phyloP scores from a whole-genome alignment of 2,888 invertebrate genomes.

The Antitype chi region DNA sequence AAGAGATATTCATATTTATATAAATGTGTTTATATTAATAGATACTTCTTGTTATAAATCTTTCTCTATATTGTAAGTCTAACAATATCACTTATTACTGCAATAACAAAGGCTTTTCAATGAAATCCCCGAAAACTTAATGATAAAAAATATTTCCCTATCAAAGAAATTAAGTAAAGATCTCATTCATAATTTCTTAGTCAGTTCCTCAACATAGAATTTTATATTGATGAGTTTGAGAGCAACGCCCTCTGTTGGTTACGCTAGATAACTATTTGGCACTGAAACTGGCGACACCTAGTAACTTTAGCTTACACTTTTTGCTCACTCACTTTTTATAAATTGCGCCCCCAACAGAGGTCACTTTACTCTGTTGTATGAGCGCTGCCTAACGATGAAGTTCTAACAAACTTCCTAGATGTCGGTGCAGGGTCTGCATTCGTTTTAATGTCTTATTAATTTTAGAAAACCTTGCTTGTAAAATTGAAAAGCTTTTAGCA shows the following conservation, averaged over 20 bases:
- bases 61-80: constrained; percentile 47
- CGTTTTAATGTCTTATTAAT: not conserved
- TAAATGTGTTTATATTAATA: constrained; percentile 69
- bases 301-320: not conserved
- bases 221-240: not conserved
- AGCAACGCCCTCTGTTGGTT: constrained; percentile 43
- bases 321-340: not conserved
- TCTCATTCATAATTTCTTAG: too few species aligned
- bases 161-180: not conserved
- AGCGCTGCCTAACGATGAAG: not conserved
- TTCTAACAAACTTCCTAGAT: constrained; percentile 16
- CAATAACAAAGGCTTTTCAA: constrained; percentile 59
- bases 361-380: too few species aligned
- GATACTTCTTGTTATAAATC: constrained; percentile 52
- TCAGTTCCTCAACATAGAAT: not conserved
- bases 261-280: not conserved
- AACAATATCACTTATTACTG: constrained; percentile 60
- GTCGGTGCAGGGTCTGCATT: not conserved
- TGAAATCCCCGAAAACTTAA: constrained; percentile 37
- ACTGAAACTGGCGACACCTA: constrained; percentile 52
- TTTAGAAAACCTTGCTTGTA: too few species aligned
- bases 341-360: too few species aligned
- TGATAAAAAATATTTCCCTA: not conserved
- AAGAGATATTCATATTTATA: constrained; percentile 88
- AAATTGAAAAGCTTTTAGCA: constrained; percentile 1